Evolutionary conservation across 2,888 invertebrate genomes (phyloP), one percentile per base, ranked within the genome.

Genomic region (Chirona hameri): DNA sequence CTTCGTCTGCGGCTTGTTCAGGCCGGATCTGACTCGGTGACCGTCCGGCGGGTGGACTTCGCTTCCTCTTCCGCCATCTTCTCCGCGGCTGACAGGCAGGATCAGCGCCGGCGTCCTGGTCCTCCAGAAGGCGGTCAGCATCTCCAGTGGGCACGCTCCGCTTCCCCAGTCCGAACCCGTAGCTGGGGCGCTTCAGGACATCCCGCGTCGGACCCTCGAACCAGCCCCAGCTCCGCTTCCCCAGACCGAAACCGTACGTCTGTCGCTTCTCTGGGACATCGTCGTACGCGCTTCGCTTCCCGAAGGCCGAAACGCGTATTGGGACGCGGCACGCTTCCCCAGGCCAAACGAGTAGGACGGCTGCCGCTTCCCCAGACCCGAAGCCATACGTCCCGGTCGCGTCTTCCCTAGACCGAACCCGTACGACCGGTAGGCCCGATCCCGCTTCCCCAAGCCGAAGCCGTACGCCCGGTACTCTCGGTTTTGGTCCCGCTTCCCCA

Each of bases 161-260:
- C 69, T 69, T 69, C 1, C 69, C 69, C 69, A 69, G 69, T 7
- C 69, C 69, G 69, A 69, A 69, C 27, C 69, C 69, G 69, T 69
- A 69, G 69, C 69, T 69, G 69, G 69, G 69, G 27, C 69, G 69
- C 69, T 69, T 69, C 69, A 69, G 69, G 14, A 69, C 27, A 15
- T 69, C 69, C 10, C 69, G 69, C 10, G 69, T 69, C 12, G 69
- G 69, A 10, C 69, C 69, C 1, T 69, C 27, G 69, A 69, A 69
- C 69, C 69, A 69, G 27, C 69, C 29, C 69, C 69, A 69, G 69
- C n/a, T 24, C 29, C 69, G 69, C 69, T 69, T 69, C n/a, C 69
- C 69, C 27, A 69, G 69, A 14, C 69, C 69, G 69, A 69, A 69
- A 12, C 69, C 69, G 69, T 69, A 69, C 29, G 69, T 29, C 69